A percentile compares a stretch with the other conserved stretches of the same genome.
Evolutionary conservation across 2,888 invertebrate species (phyloP).

Genomic region (Drosophila infuscata): DNA sequence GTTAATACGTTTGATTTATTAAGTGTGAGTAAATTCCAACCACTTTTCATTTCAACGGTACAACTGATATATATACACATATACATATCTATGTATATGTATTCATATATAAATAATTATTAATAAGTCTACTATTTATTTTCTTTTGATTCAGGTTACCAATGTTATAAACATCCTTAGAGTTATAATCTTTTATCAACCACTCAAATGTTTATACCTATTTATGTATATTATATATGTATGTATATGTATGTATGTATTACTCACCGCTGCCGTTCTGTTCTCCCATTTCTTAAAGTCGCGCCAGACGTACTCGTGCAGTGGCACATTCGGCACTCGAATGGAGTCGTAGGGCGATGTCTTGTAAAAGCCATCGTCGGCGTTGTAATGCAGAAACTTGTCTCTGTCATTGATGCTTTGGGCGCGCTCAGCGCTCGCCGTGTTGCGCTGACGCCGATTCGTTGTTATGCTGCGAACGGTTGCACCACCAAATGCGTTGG

Average conservation of each 20-base stretch:
- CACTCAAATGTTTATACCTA: not conserved
- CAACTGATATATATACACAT: not conserved
- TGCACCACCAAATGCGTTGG: slow-evolving; percentile 28
- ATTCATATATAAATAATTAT: too few relatives aligned
- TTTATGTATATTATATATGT: not conserved
- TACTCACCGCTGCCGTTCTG: slow-evolving; percentile 88
- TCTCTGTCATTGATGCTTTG: slow-evolving; percentile 74
- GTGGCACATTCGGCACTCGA: slow-evolving; percentile 85
- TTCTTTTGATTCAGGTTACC: not conserved
- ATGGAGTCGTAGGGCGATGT: slow-evolving; percentile 86
- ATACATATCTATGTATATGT: too few relatives aligned
- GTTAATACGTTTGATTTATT: not conserved
- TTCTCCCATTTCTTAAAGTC: slow-evolving; percentile 88
- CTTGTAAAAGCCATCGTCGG: slow-evolving; percentile 82
- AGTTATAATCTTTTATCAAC: not conserved
- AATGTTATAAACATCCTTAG: not conserved
- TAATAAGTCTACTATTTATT: not conserved
- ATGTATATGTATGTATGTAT: not conserved
- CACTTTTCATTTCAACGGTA: not conserved
- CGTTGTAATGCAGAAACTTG: slow-evolving; percentile 75
- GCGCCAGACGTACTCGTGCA: slow-evolving; percentile 88
- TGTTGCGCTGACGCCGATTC: slow-evolving; percentile 70
- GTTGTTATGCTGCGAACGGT: slow-evolving; percentile 57
- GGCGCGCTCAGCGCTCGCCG: slow-evolving; percentile 73
- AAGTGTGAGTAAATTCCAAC: not conserved